Evolutionary conservation across 2,888 invertebrate genomes (phyloP).

Genomic region (Hyalella azteca): DNA sequence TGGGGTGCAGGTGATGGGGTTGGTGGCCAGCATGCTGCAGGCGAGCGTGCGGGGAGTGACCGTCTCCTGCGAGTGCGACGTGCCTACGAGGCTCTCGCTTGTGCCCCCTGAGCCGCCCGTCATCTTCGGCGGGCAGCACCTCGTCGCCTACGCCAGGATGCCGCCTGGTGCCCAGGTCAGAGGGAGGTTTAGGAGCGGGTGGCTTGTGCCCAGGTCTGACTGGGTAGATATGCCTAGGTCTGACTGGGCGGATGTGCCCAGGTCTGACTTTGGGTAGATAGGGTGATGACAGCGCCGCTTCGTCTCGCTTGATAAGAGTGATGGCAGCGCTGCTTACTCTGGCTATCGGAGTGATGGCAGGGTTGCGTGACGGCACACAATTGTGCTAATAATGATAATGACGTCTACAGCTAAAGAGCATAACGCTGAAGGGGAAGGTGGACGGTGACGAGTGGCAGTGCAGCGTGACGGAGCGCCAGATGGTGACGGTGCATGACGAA

Average conservation of each 20-base stretch:
- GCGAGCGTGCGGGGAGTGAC: slow-evolving; percentile 44
- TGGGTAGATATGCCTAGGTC: neutral
- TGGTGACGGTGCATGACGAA: slow-evolving; percentile 41
- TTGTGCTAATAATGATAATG: too few species aligned
- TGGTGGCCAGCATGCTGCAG: slow-evolving; percentile 51
- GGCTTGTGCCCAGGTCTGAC: slow-evolving; percentile 37
- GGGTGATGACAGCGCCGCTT: neutral
- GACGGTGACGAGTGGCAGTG: slow-evolving; percentile 16
- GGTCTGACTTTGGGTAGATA: neutral
- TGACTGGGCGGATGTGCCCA: neutral
- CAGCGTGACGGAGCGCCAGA: neutral
- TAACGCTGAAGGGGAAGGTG: slow-evolving; percentile 3
- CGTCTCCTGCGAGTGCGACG: slow-evolving; percentile 43
- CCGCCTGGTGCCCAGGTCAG: slow-evolving; percentile 41
- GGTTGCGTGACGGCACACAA: too few species aligned
- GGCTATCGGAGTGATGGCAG: too few species aligned
- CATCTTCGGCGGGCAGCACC: slow-evolving; percentile 53
- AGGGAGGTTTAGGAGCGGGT: neutral
- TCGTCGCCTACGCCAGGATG: slow-evolving; percentile 45
- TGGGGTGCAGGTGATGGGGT: slow-evolving; percentile 49
- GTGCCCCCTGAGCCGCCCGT: slow-evolving; percentile 47
- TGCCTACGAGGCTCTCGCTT: slow-evolving; percentile 39
- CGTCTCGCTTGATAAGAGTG: neutral
- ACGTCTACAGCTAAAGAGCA: neutral
- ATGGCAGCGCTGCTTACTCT: too few species aligned